Evolutionary conservation across 2,888 invertebrate genomes (phyloP).

Genomic region (Drosophila histrio): DNA sequence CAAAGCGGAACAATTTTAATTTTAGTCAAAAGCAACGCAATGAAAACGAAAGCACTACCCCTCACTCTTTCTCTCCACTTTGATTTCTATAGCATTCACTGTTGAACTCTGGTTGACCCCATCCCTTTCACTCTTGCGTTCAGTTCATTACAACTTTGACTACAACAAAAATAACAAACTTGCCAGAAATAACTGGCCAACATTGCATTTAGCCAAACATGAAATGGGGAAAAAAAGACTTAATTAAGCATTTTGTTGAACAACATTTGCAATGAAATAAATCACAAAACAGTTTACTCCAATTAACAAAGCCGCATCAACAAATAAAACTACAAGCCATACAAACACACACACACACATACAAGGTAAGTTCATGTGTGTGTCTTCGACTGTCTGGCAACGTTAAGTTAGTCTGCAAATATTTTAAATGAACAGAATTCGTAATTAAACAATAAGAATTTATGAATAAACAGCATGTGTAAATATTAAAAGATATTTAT

Average conservation of each 20-base stretch:
- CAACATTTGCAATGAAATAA: constrained; percentile 43
- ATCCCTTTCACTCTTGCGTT: not conserved
- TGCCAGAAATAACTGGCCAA: constrained; percentile 15
- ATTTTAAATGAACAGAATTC: constrained; percentile 9
- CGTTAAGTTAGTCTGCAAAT: constrained; percentile 6
- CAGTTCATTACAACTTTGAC: constrained; percentile 38
- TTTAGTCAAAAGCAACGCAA: constrained; percentile 46
- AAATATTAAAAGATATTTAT: constrained; percentile 9
- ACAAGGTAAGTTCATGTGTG: not conserved
- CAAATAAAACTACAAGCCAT: constrained; percentile 7
- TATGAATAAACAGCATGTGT: constrained; percentile 14
- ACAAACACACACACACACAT: not conserved
- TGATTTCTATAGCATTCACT: too few species aligned
- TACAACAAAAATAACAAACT: constrained; percentile 17
- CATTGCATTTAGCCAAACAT: constrained; percentile 26
- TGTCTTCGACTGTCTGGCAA: not conserved
- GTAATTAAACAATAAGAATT: constrained; percentile 4
- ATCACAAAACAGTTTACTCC: constrained; percentile 61
- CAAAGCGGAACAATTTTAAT: constrained; percentile 49
- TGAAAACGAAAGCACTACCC: constrained; percentile 49
- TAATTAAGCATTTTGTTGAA: constrained; percentile 63
- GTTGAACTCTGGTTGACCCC: not conserved
- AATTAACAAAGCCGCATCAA: constrained; percentile 52
- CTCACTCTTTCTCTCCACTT: not conserved
- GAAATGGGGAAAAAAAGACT: constrained; percentile 22